phyloP scores from a whole-genome alignment of 2,113 vertebrate species.

The Scophthalmus maximus region DNA sequence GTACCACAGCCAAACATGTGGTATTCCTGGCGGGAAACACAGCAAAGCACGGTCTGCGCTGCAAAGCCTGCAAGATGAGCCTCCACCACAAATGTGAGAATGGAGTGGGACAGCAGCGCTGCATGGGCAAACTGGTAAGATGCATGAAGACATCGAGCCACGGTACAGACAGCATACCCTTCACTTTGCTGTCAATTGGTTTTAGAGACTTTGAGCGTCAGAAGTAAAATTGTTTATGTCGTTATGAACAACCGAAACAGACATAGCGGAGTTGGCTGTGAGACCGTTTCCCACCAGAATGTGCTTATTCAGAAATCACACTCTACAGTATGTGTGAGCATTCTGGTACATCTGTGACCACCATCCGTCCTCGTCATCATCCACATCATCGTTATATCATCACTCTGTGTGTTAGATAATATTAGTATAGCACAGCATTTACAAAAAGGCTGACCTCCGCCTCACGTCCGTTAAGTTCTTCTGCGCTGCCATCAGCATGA shows the following conservation, averaged over 20 bases:
- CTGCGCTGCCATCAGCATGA: constrained; percentile 11
- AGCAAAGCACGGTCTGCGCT: constrained; percentile 94
- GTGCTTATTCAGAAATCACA: constrained; percentile 75
- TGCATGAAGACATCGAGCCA: neutral
- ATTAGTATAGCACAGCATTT: constrained; percentile 11
- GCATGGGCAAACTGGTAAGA: constrained; percentile 98
- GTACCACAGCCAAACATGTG: constrained; percentile 89
- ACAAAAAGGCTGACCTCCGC: constrained; percentile 40
- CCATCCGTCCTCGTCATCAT: constrained; percentile 58
- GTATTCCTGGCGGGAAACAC: constrained; percentile 86
- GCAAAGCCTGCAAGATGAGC: constrained; percentile 99
- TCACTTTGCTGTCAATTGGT: constrained; percentile 10
- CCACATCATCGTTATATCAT: constrained; percentile 36
- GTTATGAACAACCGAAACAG: constrained; percentile 39
- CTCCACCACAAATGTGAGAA: constrained; percentile 96
- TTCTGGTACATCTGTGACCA: constrained; percentile 65
- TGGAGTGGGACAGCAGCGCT: constrained; percentile 89
- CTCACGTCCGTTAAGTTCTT: constrained; percentile 6
- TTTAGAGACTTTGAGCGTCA: too few relatives aligned
- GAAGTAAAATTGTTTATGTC: constrained; percentile 24
- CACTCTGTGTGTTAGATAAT: constrained; percentile 59
- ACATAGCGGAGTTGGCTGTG: constrained; percentile 23
- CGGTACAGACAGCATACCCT: neutral
- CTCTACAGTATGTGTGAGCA: constrained; percentile 61
- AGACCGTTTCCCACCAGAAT: constrained; percentile 60